These are phyloP conservation scores for Mesochorus sp. DNA, from an alignment of 2,888 invertebrate species.

Conservation along the genomic window DNA sequence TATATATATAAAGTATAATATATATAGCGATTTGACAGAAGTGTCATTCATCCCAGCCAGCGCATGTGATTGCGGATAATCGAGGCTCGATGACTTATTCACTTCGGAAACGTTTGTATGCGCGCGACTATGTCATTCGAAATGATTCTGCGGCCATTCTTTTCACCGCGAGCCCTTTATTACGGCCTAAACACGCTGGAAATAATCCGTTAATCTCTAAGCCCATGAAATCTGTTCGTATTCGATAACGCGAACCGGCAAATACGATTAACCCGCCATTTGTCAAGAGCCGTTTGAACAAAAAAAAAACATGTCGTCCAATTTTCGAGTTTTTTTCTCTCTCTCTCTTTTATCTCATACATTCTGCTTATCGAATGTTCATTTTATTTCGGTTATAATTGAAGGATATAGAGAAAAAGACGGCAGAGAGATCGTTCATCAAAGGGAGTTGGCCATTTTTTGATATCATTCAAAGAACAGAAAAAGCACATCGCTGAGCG, in stretches of 20 bases:
- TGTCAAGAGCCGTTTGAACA: too few species aligned
- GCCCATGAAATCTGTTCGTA: neutral
- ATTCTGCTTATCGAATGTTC: too few species aligned
- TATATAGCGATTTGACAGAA: slow-evolving; percentile 10
- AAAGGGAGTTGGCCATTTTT: too few species aligned
- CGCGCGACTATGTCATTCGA: neutral
- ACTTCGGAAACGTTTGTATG: slow-evolving; percentile 2
- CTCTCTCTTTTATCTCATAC: too few species aligned
- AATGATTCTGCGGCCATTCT: neutral
- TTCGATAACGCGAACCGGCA: neutral
- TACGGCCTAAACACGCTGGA: neutral
- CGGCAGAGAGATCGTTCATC: too few species aligned
- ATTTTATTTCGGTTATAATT: too few species aligned
- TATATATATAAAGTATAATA: neutral
- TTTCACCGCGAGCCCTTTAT: neutral
- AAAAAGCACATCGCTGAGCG: neutral
- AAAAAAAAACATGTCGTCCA: too few species aligned
- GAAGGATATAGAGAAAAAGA: neutral
- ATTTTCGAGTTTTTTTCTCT: too few species aligned
- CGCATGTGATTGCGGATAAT: slow-evolving; percentile 8
- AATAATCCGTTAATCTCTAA: slow-evolving; percentile 11
- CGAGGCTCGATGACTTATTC: slow-evolving; percentile 35
- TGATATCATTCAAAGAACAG: neutral
- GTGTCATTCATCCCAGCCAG: neutral
- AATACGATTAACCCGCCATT: too few species aligned